phyloP scores from a whole-genome alignment of 1,140 invertebrate species.

The Drosophila varians region DNA sequence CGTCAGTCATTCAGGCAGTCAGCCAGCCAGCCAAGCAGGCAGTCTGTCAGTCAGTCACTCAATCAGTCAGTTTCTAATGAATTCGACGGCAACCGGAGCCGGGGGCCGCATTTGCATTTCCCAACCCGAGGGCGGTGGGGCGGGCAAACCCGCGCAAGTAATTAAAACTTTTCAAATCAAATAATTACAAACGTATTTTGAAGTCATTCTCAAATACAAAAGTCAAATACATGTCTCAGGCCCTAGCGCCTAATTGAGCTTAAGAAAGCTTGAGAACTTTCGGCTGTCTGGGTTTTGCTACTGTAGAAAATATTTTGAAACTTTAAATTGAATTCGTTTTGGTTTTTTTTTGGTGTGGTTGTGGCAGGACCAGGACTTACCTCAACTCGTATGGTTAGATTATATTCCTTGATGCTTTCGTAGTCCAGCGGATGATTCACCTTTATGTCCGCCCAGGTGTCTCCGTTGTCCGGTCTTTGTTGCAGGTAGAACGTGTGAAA shows the following conservation, averaged over 20 bases:
- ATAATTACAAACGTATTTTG: conserved; percentile 73
- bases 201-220: conserved; percentile 71
- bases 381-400: conserved; percentile 97
- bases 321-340: conserved; percentile 31
- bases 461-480: conserved; percentile 94
- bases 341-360: background rate
- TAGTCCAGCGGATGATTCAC: conserved; percentile 98
- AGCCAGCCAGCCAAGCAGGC: background rate
- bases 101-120: conserved; percentile 37
- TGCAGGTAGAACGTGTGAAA: conserved; percentile 97
- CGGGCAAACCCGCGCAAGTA: conserved; percentile 60
- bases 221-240: conserved; percentile 66
- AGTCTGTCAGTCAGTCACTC: conserved; percentile 10
- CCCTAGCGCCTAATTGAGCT: conserved; percentile 55
- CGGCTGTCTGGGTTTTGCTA: conserved; percentile 6
- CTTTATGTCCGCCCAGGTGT: conserved; percentile 97
- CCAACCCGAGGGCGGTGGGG: background rate
- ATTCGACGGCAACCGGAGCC: conserved; percentile 18
- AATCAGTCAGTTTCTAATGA: conserved; percentile 44
- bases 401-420: conserved; percentile 97
- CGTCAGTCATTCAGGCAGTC: conserved; percentile 8
- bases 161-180: conserved; percentile 82
- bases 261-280: conserved; percentile 46
- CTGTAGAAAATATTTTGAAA: conserved; percentile 24
- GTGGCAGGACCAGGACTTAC: conserved; percentile 87